Percentiles rank a stretch among this genome's conserved stretches.
Conservation (phyloP, 2,113 vertebrate genomes). For the Protobothrops mucrosquamatus region DNA sequence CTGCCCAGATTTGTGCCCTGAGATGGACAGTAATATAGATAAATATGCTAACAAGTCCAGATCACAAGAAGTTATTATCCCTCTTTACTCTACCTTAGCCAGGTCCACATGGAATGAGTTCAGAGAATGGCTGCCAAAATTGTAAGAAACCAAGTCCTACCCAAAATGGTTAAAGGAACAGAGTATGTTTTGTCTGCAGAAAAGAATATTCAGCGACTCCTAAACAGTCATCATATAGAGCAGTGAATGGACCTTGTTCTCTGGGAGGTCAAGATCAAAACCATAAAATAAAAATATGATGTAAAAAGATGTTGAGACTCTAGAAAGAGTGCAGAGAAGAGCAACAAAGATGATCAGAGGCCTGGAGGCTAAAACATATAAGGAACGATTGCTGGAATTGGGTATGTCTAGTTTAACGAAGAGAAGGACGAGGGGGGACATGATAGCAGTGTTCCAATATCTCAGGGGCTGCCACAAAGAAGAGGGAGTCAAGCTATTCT, state of each 20-base stretch:
- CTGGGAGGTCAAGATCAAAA: neutral
- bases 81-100: neutral
- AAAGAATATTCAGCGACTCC: neutral
- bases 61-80: neutral
- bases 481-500: too few species aligned
- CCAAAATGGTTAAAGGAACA: neutral
- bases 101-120: neutral
- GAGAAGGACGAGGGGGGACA: too few species aligned
- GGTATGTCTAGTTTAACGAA: too few species aligned
- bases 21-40: neutral
- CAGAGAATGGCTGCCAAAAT: neutral
- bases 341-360: too few species aligned
- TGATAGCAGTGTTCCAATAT: too few species aligned
- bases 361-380: too few species aligned
- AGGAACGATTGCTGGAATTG: too few species aligned
- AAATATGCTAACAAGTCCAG: neutral
- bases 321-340: too few species aligned
- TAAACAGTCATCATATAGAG: neutral
- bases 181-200: neutral
- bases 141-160: neutral
- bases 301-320: too few species aligned
- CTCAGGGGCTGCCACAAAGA: too few species aligned
- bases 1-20: neutral
- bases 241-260: neutral
- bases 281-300: too few species aligned